Conservation (phyloP, 2,113 vertebrate genomes). For the Anhinga anhinga region DNA sequence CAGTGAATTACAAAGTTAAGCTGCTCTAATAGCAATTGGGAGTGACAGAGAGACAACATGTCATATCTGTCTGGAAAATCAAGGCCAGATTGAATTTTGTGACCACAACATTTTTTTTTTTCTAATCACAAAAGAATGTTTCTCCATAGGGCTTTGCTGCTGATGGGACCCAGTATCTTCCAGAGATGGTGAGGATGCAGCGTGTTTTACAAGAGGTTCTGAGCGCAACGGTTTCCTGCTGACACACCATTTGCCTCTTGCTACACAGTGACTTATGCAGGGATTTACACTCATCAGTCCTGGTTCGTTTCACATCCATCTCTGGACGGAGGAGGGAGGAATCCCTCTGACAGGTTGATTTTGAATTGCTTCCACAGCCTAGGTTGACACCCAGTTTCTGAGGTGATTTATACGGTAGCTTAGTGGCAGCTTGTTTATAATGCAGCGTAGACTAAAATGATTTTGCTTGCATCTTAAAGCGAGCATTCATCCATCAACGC, state of each 20-base stretch:
- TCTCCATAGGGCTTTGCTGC: fast-evolving
- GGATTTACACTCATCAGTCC: neutral
- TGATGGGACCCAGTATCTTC: neutral
- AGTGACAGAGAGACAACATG: neutral
- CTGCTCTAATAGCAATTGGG: fast-evolving
- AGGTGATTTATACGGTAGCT: conserved; percentile 34
- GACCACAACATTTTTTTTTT: neutral
- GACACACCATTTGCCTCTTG: neutral
- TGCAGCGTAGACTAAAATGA: neutral
- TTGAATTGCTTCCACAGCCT: neutral
- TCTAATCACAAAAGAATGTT: neutral
- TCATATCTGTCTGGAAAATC: neutral
- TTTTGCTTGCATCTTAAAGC: neutral
- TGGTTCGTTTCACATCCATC: neutral
- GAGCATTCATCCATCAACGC: neutral
- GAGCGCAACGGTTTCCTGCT: neutral
- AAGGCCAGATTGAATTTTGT: neutral
- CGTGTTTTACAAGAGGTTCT: neutral
- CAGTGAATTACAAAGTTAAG: neutral
- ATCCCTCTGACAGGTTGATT: conserved; percentile 3
- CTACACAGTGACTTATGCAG: neutral
- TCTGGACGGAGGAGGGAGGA: neutral
- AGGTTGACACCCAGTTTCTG: neutral
- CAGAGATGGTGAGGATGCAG: neutral
- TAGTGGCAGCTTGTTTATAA: neutral